Base-by-base conservation (phyloP, 2,113 vertebrate species). In the Ptilonorhynchus violaceus region DNA sequence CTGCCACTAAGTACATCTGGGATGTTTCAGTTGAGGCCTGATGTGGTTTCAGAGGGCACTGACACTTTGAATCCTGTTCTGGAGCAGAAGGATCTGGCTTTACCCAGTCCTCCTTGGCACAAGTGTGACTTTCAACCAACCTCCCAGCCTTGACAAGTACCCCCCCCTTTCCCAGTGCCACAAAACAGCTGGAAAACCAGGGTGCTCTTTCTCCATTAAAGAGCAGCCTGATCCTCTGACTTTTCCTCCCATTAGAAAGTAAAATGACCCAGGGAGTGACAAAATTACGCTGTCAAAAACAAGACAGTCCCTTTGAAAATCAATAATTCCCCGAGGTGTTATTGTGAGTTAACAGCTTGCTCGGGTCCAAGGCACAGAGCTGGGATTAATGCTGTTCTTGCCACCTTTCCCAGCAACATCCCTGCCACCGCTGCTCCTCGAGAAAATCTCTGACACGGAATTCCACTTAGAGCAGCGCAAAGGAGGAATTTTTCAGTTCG, bases 241-340 rank as follows among this genome's bases (percentile, higher is more conserved):
- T 94, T 79, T 69, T 41, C 42, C 84, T 41, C 76, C 79, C 77
- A 96, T 95, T 94, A 89, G 88, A 86, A 96, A 96, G 92, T 93
- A 94, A 95, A 97, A 96, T 91, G 93, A 89, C 68, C 33, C 63
- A 52, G 39, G 22, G 82, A 94, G 74, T 78, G 85, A 96, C 72
- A 92, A 95, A 95, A 94, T 89, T 77, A 89, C 27, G 6, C 93
- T 93, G 93, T 84, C 88, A 96, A 70, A 97, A 95, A 31, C 83
- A 95, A 81, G 92, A 66, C 63, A 91, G 96, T 89, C 64, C 49
- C 92, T 95, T 15, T 94, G 90, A 92, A 96, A 96, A 96, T 95
- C 93, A 84, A 92, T 96, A 95, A 78, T 90, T 79, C 68, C 95
- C 92, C 16, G 31, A 92, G 68, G 90, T 94, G 92, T 92, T 86